Evolutionary conservation across 1,140 invertebrate genomes (phyloP).

Genomic region (Lamellibrachia luymesi): DNA sequence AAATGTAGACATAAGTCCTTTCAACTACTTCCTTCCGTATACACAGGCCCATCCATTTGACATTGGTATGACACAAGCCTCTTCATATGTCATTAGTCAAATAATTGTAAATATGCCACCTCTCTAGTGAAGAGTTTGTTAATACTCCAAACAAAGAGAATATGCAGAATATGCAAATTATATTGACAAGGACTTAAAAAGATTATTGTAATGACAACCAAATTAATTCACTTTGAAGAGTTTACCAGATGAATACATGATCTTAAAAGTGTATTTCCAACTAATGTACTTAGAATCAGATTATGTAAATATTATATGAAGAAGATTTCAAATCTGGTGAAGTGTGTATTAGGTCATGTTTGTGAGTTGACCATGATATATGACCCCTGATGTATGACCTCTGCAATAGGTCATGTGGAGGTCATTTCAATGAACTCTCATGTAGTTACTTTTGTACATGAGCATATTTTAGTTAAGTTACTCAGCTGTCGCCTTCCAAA

Average conservation of each 20-base stretch:
- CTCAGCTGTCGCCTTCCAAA: no score
- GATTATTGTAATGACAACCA: not conserved
- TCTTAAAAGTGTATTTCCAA: not conserved
- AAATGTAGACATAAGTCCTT: not conserved
- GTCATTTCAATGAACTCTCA: not conserved
- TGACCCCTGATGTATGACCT: not conserved
- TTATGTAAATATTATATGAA: not conserved
- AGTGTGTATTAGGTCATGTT: not conserved
- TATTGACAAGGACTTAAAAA: not conserved
- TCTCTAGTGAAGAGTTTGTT: not conserved
- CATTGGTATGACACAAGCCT: not conserved
- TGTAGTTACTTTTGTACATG: no score
- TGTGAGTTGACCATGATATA: not conserved
- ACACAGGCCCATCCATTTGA: not conserved
- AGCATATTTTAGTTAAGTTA: no score
- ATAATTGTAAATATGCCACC: not conserved
- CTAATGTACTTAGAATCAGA: not conserved
- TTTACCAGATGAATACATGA: not conserved
- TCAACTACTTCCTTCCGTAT: not conserved
- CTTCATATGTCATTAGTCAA: not conserved
- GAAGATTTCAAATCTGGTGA: not conserved
- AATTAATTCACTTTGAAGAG: not conserved
- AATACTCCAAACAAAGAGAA: not conserved
- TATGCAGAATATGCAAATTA: not conserved
- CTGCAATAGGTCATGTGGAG: not conserved